phyloP scores from a whole-genome alignment of 2,797 vertebrate species.

The Lindbergichthys nudifrons region DNA sequence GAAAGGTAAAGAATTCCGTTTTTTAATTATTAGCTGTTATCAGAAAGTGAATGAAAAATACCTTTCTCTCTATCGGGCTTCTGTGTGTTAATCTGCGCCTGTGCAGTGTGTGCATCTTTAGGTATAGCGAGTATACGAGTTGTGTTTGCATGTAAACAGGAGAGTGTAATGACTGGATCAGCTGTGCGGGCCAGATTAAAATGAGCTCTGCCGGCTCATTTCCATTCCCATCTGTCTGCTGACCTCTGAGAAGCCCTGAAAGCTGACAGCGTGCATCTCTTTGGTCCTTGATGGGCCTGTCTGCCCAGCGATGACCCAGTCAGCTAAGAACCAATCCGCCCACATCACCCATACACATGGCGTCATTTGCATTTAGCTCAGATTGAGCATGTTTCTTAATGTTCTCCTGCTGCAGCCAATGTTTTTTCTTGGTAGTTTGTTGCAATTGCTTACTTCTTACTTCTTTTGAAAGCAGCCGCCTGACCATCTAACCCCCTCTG shows the following conservation, averaged over 20 bases:
- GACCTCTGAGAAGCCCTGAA: constrained; percentile 80
- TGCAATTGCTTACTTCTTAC: not conserved
- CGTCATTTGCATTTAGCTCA: constrained; percentile 21
- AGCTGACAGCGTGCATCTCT: constrained; percentile 65
- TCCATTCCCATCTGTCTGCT: constrained; percentile 87
- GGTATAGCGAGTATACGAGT: constrained; percentile 41
- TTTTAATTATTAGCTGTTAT: constrained; percentile 39
- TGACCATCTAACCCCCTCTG: constrained; percentile 2
- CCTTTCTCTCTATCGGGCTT: not conserved
- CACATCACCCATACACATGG: constrained; percentile 17
- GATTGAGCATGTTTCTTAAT: constrained; percentile 10
- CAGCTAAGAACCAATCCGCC: constrained; percentile 47
- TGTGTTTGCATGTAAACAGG: constrained; percentile 77
- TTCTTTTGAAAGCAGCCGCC: constrained; percentile 33
- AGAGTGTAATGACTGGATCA: constrained; percentile 81
- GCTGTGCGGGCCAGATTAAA: constrained; percentile 81
- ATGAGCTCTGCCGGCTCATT: constrained; percentile 82
- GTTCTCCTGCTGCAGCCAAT: not conserved
- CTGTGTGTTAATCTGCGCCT: constrained; percentile 13
- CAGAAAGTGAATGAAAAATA: constrained; percentile 35
- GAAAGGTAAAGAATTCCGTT: constrained; percentile 45
- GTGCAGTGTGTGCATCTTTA: constrained; percentile 31
- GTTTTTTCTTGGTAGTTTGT: not conserved
- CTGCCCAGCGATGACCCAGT: constrained; percentile 64
- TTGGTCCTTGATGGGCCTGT: constrained; percentile 69